Evolutionary conservation across 2,797 vertebrate species (phyloP).

Genomic region (Oophaga sylvatica): DNA sequence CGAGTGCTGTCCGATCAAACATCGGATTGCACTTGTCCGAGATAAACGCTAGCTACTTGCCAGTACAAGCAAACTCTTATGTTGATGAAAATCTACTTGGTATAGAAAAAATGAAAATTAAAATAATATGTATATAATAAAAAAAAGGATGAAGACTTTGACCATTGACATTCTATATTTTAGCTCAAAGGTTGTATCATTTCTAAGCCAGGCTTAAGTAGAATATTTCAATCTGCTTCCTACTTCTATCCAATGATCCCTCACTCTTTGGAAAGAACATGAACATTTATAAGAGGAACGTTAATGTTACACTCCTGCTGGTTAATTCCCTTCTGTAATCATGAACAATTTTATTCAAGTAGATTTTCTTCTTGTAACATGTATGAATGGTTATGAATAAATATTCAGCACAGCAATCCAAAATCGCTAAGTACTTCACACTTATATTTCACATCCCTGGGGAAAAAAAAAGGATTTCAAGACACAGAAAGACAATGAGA

Average conservation of each 20-base stretch:
- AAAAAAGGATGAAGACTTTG: neutral
- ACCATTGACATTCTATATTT: neutral
- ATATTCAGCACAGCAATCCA: conserved; percentile 21
- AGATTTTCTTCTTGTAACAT: conserved; percentile 34
- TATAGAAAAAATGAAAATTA: neutral
- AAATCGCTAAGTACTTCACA: conserved; percentile 28
- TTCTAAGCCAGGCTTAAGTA: neutral
- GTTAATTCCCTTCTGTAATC: conserved; percentile 32
- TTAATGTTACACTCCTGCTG: conserved; percentile 13
- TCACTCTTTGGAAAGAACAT: conserved; percentile 28
- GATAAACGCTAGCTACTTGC: too few species aligned
- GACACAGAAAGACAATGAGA: neutral
- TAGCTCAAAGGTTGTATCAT: neutral
- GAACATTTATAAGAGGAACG: neutral
- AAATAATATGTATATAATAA: neutral
- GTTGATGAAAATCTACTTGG: neutral
- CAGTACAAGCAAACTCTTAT: neutral
- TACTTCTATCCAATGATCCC: conserved; percentile 11
- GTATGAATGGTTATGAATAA: conserved; percentile 34
- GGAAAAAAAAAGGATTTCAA: conserved; percentile 18
- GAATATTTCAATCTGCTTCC: neutral
- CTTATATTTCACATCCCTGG: conserved; percentile 22
- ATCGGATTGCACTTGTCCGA: too few species aligned
- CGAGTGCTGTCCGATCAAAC: too few species aligned
- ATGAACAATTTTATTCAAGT: conserved; percentile 41